Percentiles rank a stretch among this genome's conserved stretches.
Conservation (phyloP, 2,113 vertebrate species). For the Pachycephala philippinensis region DNA sequence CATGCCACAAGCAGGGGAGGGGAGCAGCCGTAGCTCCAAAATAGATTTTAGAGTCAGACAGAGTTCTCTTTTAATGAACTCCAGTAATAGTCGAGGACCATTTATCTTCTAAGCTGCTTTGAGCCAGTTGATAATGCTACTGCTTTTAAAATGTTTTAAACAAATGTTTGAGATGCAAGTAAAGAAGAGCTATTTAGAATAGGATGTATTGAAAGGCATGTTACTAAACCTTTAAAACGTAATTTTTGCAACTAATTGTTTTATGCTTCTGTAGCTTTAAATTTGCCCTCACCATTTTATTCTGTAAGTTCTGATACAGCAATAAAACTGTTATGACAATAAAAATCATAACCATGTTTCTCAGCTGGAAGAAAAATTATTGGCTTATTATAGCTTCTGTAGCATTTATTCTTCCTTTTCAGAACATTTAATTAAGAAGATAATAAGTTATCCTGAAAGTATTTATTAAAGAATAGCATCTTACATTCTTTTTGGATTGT, state of each 20-base stretch:
- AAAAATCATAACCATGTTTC: background rate
- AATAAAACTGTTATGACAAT: background rate
- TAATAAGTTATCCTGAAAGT: background rate
- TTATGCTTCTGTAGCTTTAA: background rate
- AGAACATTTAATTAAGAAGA: background rate
- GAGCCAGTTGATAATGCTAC: background rate
- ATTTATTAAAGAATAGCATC: constrained; percentile 1
- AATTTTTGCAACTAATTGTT: background rate
- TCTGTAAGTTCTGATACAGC: background rate
- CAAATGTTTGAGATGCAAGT: background rate
- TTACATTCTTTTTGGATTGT: background rate
- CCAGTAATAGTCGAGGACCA: background rate
- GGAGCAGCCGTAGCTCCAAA: constrained; percentile 62
- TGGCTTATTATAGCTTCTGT: background rate
- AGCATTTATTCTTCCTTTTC: background rate
- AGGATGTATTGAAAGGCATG: background rate
- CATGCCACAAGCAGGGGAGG: constrained; percentile 57
- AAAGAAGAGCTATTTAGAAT: background rate
- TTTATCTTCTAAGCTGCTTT: background rate
- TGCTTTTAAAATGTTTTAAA: background rate
- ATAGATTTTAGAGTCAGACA: constrained; percentile 64
- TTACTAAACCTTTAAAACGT: background rate
- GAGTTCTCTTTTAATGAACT: constrained; percentile 54
- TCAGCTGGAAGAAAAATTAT: background rate
- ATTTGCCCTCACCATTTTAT: background rate